Conservation (phyloP, 2,888 invertebrate genomes). For the Molorchus minor region DNA sequence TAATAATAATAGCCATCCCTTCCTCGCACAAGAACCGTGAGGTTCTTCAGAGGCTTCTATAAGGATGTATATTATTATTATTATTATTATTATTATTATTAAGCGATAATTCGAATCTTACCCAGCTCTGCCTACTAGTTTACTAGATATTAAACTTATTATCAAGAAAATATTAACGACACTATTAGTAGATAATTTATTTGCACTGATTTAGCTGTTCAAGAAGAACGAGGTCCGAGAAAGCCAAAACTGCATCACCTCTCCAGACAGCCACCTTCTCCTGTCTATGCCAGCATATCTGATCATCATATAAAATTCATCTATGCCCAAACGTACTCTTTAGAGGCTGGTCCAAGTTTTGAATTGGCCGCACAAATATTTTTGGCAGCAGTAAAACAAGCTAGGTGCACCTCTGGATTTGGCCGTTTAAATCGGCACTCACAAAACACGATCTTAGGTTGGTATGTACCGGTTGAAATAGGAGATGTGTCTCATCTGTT, state of each 20-base stretch:
- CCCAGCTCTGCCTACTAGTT: no score
- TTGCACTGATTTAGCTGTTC: slow-evolving; percentile 75
- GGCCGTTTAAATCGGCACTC: slow-evolving; percentile 62
- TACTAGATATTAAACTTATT: no score
- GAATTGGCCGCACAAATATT: slow-evolving; percentile 71
- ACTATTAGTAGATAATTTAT: background rate
- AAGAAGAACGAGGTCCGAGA: slow-evolving; percentile 84
- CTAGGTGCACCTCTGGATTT: slow-evolving; percentile 67
- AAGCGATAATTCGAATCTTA: no score
- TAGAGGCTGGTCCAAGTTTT: slow-evolving; percentile 57
- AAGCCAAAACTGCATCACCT: slow-evolving; percentile 58
- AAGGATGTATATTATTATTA: no score
- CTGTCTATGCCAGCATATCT: slow-evolving; percentile 19
- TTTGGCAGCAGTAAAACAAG: slow-evolving; percentile 67
- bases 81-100: no score
- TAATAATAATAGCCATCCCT: no score
- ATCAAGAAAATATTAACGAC: no score
- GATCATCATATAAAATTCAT: slow-evolving; percentile 22
- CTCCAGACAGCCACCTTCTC: background rate
- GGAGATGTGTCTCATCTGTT: no score
- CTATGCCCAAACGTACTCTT: slow-evolving; percentile 9
- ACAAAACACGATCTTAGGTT: slow-evolving; percentile 66
- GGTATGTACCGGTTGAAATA: background rate
- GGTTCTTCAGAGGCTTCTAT: no score
- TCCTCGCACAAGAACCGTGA: no score